Evolutionary conservation across 2,888 invertebrate genomes (phyloP), one percentile per base, ranked within the genome.

Genomic region (Endomychus coccineus): DNA sequence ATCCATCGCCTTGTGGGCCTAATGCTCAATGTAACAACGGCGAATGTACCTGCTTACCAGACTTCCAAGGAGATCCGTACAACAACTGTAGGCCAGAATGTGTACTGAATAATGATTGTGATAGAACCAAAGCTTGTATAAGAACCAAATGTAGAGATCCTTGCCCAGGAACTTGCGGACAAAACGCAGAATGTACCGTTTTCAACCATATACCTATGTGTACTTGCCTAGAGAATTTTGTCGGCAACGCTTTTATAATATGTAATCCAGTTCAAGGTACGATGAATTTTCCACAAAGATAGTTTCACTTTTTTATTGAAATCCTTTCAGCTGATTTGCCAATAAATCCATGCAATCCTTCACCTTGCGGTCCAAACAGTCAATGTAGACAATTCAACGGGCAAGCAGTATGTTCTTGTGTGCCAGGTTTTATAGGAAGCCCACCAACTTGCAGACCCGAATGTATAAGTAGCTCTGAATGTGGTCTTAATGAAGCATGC

Each of bases 1-100:
- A 77, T 56, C 84, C 84, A 36, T 79, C 81, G 22, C 85, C 86
- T 6, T 88, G 88, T 58, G 89, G 89, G n/a, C 74, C 83, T 5
- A 87, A 88, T 63, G 80, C 88, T 13, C 68, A 80, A 50, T 89
- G 89, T 57, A 78, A 77, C 53, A 80, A 83, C 62, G 83, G 85
- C 14, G 77, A 83, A 28, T 89, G 88, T 58, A 73, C 78, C 23
- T 89, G 88, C 59, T 56, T 83, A 40, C 74, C 80, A 4, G 82
- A 81, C 61, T 84, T 84, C 58, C 80, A 78, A 50, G 88, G 88
- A 22, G 84, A 86, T 63, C 82, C 84, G 16, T 75, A 79, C 57
- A 71, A 71, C 57, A 74, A 75, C 40, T 83, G 83, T 51, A 71
- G 79, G 53, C 83, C 82, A 6, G 83, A 83, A 68, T 83, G 84